Percentiles rank a stretch among this genome's conserved stretches.
These are phyloP conservation scores for Remorina albescens DNA, from an alignment of 2,797 vertebrate genomes.

Conservation along the genomic window DNA sequence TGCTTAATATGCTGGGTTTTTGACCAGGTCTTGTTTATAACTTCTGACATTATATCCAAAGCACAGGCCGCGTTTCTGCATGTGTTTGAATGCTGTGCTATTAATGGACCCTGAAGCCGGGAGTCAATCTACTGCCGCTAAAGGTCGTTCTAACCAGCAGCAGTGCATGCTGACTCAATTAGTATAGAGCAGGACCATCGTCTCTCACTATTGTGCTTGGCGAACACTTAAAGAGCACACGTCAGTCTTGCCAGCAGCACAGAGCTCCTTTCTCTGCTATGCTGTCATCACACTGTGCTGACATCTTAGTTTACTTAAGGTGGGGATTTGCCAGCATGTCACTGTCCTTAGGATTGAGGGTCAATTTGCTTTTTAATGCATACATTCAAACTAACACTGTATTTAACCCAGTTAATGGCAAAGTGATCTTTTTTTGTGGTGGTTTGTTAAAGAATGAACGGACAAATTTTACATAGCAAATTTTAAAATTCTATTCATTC, in stretches of 20 bases:
- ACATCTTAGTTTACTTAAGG: constrained; percentile 80
- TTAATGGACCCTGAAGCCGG: constrained; percentile 72
- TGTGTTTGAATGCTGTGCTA: constrained; percentile 57
- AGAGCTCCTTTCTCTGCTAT: constrained; percentile 75
- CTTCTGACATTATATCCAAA: constrained; percentile 26
- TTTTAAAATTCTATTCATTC: constrained; percentile 7
- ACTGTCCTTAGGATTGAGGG: constrained; percentile 28
- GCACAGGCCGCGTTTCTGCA: constrained; percentile 29
- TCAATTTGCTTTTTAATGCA: constrained; percentile 25
- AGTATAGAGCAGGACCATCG: constrained; percentile 71
- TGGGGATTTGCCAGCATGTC: constrained; percentile 53
- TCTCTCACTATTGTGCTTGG: constrained; percentile 82
- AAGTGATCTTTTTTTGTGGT: not conserved
- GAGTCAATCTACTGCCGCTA: constrained; percentile 73
- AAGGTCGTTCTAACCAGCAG: constrained; percentile 71
- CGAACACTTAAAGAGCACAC: constrained; percentile 70
- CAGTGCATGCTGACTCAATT: constrained; percentile 82
- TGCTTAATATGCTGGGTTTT: too few relatives aligned
- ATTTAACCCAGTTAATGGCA: not conserved
- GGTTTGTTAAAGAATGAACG: constrained; percentile 2
- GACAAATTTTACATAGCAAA: not conserved
- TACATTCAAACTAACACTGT: constrained; percentile 23
- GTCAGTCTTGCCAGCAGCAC: constrained; percentile 77
- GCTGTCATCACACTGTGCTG: constrained; percentile 66
- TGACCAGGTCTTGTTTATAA: not conserved